A percentile compares a stretch with the other conserved stretches of the same genome.
Evolutionary conservation across 2,113 vertebrate genomes (phyloP).

Genomic region (Phyllostomus hastatus): DNA sequence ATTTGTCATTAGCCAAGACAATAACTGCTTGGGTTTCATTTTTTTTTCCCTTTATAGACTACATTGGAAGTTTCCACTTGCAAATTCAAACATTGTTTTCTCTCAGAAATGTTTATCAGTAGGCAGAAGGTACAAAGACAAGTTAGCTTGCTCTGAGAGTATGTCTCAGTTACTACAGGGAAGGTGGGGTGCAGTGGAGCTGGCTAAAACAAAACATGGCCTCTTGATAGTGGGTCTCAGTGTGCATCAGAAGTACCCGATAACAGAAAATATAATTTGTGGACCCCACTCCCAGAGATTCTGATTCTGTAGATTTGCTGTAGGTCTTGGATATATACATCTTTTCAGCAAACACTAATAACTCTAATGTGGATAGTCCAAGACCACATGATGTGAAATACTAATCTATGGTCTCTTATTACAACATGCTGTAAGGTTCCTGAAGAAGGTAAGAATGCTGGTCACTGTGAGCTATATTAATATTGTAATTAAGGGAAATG

Average conservation of each 20-base stretch:
- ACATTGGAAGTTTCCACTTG: slow-evolving; percentile 30
- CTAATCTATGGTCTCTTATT: background rate
- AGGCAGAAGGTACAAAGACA: background rate
- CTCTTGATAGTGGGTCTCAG: background rate
- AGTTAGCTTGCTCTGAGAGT: background rate
- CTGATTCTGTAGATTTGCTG: background rate
- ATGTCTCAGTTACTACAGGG: background rate
- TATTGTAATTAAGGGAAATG: background rate
- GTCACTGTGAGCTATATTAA: background rate
- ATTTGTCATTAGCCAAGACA: slow-evolving; percentile 59
- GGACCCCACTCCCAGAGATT: background rate
- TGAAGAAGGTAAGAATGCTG: background rate
- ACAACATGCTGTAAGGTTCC: background rate
- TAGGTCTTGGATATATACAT: background rate
- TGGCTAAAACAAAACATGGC: background rate
- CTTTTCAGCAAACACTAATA: background rate
- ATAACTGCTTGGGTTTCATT: background rate
- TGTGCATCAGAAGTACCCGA: background rate
- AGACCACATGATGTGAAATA: background rate
- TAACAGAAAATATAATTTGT: background rate
- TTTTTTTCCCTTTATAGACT: background rate
- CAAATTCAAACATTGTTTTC: slow-evolving; percentile 6
- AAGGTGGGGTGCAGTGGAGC: no score
- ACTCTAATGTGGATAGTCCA: background rate
- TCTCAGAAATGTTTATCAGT: background rate